Evolutionary conservation across 2,888 invertebrate species (phyloP).

Genomic region (Melieria omissa): DNA sequence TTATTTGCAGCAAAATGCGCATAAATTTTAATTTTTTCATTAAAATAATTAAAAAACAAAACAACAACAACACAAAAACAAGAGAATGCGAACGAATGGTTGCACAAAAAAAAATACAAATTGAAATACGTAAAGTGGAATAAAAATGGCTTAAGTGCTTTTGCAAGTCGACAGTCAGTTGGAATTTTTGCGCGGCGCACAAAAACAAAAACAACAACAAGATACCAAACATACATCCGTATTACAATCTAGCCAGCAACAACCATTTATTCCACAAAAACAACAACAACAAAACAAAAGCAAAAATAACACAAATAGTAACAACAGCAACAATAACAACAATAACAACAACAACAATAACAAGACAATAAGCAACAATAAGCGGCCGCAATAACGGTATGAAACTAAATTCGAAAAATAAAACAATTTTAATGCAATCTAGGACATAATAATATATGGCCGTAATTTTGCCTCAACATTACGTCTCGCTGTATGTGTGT

Average conservation of each 20-base stretch:
- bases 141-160: conserved; percentile 5
- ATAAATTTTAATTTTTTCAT: conserved; percentile 9
- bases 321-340: too few relatives aligned
- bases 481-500: conserved; percentile 2
- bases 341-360: too few relatives aligned
- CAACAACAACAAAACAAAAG: too few relatives aligned
- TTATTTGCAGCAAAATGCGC: background rate
- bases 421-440: conserved; percentile 63
- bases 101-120: too few relatives aligned
- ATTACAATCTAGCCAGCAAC: too few relatives aligned
- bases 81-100: too few relatives aligned
- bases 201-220: too few relatives aligned
- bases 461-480: conserved; percentile 50
- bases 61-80: background rate
- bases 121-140: background rate
- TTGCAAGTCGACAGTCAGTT: background rate
- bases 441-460: conserved; percentile 64
- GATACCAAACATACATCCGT: too few relatives aligned
- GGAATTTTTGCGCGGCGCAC: too few relatives aligned
- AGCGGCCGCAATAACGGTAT: conserved; percentile 16
- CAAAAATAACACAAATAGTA: too few relatives aligned
- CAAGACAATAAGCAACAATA: background rate
- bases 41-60: background rate
- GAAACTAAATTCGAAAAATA: conserved; percentile 44
- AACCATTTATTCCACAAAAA: too few relatives aligned